Evolutionary conservation across 2,113 vertebrate genomes (phyloP).

Genomic region (Corythaeola cristata): DNA sequence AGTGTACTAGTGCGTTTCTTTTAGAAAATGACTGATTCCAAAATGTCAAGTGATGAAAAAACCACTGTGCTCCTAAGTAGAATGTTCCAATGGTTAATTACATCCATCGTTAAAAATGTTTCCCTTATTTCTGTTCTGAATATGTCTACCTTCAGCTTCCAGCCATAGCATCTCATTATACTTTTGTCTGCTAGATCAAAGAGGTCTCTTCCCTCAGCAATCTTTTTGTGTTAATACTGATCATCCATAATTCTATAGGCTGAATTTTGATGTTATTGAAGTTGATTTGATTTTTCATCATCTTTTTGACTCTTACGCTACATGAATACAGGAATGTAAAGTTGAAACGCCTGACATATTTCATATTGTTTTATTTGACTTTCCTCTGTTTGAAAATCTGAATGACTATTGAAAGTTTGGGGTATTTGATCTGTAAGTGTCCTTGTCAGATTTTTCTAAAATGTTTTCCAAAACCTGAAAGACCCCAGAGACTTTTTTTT

Average conservation of each 20-base stretch:
- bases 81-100: not conserved
- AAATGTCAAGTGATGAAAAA: not conserved
- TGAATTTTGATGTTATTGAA: not conserved
- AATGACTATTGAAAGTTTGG: not conserved
- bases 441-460: not conserved
- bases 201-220: not conserved
- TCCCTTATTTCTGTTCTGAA: not conserved
- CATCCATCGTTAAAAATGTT: not conserved
- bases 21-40: not conserved
- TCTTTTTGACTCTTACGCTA: not conserved
- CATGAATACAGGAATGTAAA: not conserved
- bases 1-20: not conserved
- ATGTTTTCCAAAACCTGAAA: not conserved
- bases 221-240: not conserved
- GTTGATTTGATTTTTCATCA: not conserved
- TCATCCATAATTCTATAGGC: not conserved
- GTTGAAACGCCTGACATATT: not conserved
- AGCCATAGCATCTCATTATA: not conserved
- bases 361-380: not conserved
- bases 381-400: not conserved
- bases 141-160: not conserved
- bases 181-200: conserved; percentile 7
- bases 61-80: not conserved
- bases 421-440: not conserved
- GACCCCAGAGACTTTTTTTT: not conserved